A percentile compares a stretch with the other conserved stretches of the same genome.
Evolutionary conservation across 2,888 invertebrate genomes (phyloP).

Genomic region (Phasia obesa): DNA sequence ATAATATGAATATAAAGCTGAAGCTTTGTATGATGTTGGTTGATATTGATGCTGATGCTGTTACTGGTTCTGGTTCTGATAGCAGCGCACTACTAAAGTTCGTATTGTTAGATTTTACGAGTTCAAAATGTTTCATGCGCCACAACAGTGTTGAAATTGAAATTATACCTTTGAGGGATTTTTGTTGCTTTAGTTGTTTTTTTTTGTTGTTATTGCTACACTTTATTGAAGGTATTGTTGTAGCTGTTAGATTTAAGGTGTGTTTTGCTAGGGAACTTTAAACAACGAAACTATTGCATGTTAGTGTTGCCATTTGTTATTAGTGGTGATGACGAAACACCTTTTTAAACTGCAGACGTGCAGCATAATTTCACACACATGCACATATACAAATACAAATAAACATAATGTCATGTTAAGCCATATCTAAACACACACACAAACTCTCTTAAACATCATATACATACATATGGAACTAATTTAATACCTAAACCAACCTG

Average conservation of each 20-base stretch:
- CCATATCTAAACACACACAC: constrained; percentile 18
- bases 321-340: constrained; percentile 43
- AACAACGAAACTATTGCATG: constrained; percentile 42
- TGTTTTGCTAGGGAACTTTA: neutral
- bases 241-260: neutral
- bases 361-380: neutral
- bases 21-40: constrained; percentile 24
- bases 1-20: constrained; percentile 20
- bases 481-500: neutral
- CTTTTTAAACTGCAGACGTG: constrained; percentile 33
- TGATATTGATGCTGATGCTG: constrained; percentile 17
- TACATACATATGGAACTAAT: neutral
- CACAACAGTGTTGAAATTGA: constrained; percentile 78
- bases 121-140: constrained; percentile 44
- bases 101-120: constrained; percentile 43
- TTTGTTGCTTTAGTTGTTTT: neutral
- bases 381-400: constrained; percentile 4
- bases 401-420: constrained; percentile 20
- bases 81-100: neutral
- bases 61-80: neutral
- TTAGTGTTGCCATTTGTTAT: constrained; percentile 35
- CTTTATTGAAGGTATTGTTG: constrained; percentile 6
- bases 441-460: neutral
- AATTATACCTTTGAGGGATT: constrained; percentile 77
- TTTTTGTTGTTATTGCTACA: neutral